Evolutionary conservation across 2,888 invertebrate genomes (phyloP).

Genomic region (Barypeithes pellucidus): DNA sequence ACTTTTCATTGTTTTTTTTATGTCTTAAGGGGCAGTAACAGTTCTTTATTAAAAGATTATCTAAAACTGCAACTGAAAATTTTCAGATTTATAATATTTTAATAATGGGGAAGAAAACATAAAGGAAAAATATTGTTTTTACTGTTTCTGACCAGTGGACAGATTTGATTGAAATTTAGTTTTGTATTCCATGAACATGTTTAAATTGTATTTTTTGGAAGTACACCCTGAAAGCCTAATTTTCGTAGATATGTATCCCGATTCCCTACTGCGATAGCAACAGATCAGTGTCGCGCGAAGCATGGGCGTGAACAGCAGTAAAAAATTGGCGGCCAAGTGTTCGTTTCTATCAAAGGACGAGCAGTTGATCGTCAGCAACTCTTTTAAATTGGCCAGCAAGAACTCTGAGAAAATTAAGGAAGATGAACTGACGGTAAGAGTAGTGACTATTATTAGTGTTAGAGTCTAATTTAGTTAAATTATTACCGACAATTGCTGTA

Average conservation of each 20-base stretch:
- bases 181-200: background rate
- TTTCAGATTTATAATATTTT: too few relatives aligned
- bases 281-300: conserved; percentile 12
- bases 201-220: background rate
- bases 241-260: conserved; percentile 11
- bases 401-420: conserved; percentile 78
- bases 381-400: conserved; percentile 77
- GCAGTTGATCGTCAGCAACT: conserved; percentile 76
- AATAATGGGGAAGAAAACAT: too few relatives aligned
- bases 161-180: too few relatives aligned
- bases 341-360: conserved; percentile 78
- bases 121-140: too few relatives aligned
- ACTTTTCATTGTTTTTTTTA: background rate
- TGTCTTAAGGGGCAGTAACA: background rate
- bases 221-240: background rate
- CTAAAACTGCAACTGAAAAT: too few relatives aligned
- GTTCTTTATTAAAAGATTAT: background rate
- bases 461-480: too few relatives aligned
- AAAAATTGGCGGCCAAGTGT: conserved; percentile 79
- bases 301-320: conserved; percentile 75
- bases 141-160: too few relatives aligned
- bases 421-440: conserved; percentile 78
- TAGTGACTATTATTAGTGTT: background rate
- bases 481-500: too few relatives aligned
- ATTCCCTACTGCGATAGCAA: conserved; percentile 27